Evolutionary conservation across 1,140 invertebrate species (phyloP), one percentile per base, ranked within the genome.

Genomic region (Eupeodes corollae): DNA sequence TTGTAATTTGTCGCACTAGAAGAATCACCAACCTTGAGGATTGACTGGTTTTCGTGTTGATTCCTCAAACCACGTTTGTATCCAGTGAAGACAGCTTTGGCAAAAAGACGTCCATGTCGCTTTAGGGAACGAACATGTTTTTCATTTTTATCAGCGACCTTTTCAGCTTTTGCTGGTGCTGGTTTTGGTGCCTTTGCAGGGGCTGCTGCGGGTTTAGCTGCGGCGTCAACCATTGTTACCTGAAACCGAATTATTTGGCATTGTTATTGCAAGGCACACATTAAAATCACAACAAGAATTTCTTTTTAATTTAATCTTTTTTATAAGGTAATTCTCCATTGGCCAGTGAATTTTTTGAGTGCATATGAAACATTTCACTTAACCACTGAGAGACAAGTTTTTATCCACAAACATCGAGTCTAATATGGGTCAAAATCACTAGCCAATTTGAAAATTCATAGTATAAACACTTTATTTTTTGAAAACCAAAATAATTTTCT

Each of bases 11-110:
- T 12, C 6, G 6, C 19, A 21, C 10, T 42, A 32, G 21, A 13
- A 31, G 5, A 39, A 39, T 30, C 8, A 56, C 58, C 47, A 52
- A 95, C 80, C 73, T 91, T 96, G 12, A 99, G 72, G 1, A 99
- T 76, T 12, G 95, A 86, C 44, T 94, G 98, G 72, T 95, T 91
- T 73, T 98, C 96, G 69, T 95, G 87, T 72, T 99, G 97, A 67
- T 98, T 98, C 53, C 95, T 80, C 15, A 94, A 79, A 52, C 95
- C 94, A 61, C 97, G 81, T 71, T 94, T 96, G 77, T 92, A 99
- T 43, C 96, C 96, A 57, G 93, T 94, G 73, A 99, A 99, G 15
- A 98, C 86, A 30, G 91, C 94, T 72, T 97, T 97, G 15, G 91
- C 91, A 63, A 97, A 98, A 14, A 98, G 75, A 59, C 92, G 78